A percentile compares a stretch with the other conserved stretches of the same genome.
phyloP scores from a whole-genome alignment of 2,797 vertebrate genomes.

The Glossophaga mutica region DNA sequence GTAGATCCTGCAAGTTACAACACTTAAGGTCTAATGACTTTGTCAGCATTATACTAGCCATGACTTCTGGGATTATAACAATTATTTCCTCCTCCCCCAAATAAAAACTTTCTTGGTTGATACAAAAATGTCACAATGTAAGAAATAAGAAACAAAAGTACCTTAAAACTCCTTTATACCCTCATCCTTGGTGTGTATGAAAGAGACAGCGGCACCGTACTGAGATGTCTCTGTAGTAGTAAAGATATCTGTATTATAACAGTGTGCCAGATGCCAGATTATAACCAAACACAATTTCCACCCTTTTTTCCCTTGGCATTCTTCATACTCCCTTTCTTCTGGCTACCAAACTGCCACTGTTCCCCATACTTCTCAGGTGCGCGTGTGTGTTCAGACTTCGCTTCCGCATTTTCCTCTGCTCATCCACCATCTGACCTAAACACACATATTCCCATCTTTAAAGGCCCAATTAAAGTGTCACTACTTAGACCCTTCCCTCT shows the following conservation, averaged over 20 bases:
- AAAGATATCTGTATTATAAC: background rate
- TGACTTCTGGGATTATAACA: background rate
- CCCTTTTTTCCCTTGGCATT: background rate
- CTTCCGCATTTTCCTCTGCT: background rate
- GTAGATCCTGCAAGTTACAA: background rate
- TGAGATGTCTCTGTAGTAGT: background rate
- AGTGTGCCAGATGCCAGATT: background rate
- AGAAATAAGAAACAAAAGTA: background rate
- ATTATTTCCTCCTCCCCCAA: background rate
- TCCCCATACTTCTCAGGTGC: background rate
- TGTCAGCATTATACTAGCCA: background rate
- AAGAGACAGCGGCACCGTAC: background rate
- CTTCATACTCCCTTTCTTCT: background rate
- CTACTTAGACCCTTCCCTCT: background rate
- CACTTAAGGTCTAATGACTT: background rate
- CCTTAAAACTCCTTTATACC: background rate
- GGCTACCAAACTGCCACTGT: background rate
- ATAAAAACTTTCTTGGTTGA: background rate
- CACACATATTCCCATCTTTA: background rate
- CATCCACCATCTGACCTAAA: background rate
- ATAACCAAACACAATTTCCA: background rate
- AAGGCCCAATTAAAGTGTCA: background rate
- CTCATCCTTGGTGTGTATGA: background rate
- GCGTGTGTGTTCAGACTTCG: background rate
- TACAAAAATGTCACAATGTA: background rate